A percentile compares a stretch with the other conserved stretches of the same genome.
Conservation (phyloP, 2,113 vertebrate species). For the Ammodytes dubius region DNA sequence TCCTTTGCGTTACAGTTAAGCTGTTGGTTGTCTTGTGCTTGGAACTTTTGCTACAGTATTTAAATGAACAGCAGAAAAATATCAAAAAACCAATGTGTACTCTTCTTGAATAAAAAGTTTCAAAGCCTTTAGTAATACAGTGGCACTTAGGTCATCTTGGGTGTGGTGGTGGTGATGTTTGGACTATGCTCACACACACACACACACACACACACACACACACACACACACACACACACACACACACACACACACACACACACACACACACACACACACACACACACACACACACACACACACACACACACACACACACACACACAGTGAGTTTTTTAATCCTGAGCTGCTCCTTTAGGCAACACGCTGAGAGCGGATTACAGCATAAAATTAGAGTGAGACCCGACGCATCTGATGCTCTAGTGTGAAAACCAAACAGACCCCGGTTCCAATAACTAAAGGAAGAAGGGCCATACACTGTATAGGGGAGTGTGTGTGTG, state of each 20-base stretch:
- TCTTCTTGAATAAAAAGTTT: too few species aligned
- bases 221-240: slow-evolving; percentile 13
- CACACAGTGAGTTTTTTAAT: slow-evolving; percentile 26
- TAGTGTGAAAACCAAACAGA: slow-evolving; percentile 74
- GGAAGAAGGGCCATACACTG: not conserved
- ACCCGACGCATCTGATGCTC: slow-evolving; percentile 42
- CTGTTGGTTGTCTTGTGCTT: not conserved
- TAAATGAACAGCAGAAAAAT: too few species aligned
- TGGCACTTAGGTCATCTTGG: slow-evolving; percentile 50
- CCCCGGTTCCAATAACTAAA: slow-evolving; percentile 19
- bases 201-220: slow-evolving; percentile 16
- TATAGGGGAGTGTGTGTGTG: too few species aligned
- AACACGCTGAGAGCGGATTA: slow-evolving; percentile 65
- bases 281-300: slow-evolving; percentile 20
- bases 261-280: slow-evolving; percentile 28
- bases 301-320: slow-evolving; percentile 22
- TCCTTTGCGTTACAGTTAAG: not conserved
- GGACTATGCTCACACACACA: slow-evolving; percentile 33
- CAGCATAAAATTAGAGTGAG: slow-evolving; percentile 66
- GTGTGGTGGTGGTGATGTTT: slow-evolving; percentile 60
- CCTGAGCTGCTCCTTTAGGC: slow-evolving; percentile 38
- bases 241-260: not conserved
- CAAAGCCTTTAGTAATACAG: not conserved
- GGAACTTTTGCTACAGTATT: not conserved
- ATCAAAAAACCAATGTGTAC: too few species aligned